phyloP scores from a whole-genome alignment of 2,113 vertebrate genomes.

The Gallinago undulata region DNA sequence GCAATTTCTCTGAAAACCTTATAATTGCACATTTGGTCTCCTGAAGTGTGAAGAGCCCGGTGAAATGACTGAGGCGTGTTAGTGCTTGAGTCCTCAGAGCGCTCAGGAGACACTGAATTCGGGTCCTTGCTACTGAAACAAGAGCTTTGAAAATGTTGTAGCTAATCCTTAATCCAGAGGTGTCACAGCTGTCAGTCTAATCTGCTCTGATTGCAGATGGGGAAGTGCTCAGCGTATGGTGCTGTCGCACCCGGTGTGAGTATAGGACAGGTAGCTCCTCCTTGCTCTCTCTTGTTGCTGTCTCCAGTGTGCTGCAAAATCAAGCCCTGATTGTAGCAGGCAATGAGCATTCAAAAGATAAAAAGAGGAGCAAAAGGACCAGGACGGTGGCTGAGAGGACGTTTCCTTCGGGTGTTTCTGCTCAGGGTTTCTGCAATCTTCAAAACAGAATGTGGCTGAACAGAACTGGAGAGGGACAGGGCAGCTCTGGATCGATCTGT shows the following conservation, averaged over 20 bases:
- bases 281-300: not conserved
- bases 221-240: not conserved
- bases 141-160: not conserved
- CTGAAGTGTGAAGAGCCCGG: not conserved
- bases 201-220: not conserved
- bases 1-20: not conserved
- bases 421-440: not conserved
- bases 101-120: not conserved
- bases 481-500: not conserved
- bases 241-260: accelerated
- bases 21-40: not conserved
- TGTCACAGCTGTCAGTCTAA: not conserved
- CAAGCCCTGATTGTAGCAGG: not conserved
- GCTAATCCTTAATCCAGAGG: not conserved
- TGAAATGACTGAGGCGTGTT: not conserved
- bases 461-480: not conserved
- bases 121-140: not conserved
- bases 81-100: not conserved
- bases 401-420: not conserved
- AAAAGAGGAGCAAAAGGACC: not conserved
- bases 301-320: not conserved
- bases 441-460: not conserved
- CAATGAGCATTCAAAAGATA: not conserved
- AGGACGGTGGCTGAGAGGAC: not conserved
- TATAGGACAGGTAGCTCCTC: not conserved